phyloP scores from a whole-genome alignment of 2,888 invertebrate genomes.

The Rotaria macrura region DNA sequence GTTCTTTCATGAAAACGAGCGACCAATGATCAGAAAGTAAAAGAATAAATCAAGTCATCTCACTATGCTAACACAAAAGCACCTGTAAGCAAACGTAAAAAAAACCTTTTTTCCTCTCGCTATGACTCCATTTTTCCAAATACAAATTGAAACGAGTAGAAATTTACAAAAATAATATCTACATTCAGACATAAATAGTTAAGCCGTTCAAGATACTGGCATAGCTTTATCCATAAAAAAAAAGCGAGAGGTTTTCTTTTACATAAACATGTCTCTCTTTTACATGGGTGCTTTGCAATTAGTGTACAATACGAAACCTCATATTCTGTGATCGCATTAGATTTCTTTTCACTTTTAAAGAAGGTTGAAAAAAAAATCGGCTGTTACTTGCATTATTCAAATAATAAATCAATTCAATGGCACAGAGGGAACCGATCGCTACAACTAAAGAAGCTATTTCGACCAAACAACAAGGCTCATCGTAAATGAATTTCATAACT shows the following conservation, averaged over 20 bases:
- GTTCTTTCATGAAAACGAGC: too few species aligned
- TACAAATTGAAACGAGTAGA: too few species aligned
- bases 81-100: too few species aligned
- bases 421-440: background rate
- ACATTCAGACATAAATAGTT: background rate
- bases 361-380: too few species aligned
- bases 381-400: background rate
- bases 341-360: background rate
- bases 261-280: background rate
- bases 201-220: background rate
- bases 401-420: background rate
- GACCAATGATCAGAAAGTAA: too few species aligned
- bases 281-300: background rate
- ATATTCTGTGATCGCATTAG: background rate
- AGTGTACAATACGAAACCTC: background rate
- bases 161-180: background rate
- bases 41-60: too few species aligned
- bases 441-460: background rate
- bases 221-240: background rate
- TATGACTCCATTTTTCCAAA: too few species aligned
- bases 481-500: background rate
- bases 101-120: too few species aligned
- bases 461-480: background rate
- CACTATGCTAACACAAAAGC: too few species aligned
- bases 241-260: background rate